Evolutionary conservation across 2,888 invertebrate genomes (phyloP).

Genomic region (Amblyjoppa fuscipennis): DNA sequence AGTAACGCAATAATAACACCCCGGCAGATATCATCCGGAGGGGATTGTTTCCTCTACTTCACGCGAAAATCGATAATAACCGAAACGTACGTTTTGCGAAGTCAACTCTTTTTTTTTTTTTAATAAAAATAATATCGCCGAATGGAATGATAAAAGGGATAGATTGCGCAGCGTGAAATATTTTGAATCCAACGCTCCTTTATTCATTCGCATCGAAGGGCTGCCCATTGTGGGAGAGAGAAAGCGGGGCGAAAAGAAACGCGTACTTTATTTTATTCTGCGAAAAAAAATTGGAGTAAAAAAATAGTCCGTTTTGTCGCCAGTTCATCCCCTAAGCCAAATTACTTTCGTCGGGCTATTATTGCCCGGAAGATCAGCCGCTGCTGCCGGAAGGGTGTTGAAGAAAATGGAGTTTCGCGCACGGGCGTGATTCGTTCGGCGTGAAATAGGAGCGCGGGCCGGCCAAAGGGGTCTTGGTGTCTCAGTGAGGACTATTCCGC

Average conservation of each 20-base stretch:
- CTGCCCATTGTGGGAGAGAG: neutral
- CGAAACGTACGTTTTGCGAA: neutral
- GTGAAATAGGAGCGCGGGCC: neutral
- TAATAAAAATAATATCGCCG: neutral
- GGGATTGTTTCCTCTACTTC: conserved; percentile 17
- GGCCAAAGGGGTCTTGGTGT: neutral
- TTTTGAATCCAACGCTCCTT: neutral
- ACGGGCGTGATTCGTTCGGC: neutral
- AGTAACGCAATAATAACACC: conserved; percentile 10
- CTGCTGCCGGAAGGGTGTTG: neutral
- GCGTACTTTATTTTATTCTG: neutral
- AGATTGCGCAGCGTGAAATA: neutral
- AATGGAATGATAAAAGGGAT: neutral
- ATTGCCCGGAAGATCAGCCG: neutral
- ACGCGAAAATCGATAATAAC: conserved; percentile 37
- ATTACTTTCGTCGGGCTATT: neutral
- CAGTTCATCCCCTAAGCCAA: neutral
- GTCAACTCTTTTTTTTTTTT: neutral
- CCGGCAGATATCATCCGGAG: conserved; percentile 27
- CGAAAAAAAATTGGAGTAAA: neutral
- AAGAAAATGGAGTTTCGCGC: neutral
- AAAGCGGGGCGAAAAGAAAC: neutral
- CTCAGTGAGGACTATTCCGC: neutral
- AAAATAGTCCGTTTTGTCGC: neutral
- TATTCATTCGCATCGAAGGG: neutral